phyloP scores from a whole-genome alignment of 2,113 vertebrate genomes.

The Semnopithecus entellus region DNA sequence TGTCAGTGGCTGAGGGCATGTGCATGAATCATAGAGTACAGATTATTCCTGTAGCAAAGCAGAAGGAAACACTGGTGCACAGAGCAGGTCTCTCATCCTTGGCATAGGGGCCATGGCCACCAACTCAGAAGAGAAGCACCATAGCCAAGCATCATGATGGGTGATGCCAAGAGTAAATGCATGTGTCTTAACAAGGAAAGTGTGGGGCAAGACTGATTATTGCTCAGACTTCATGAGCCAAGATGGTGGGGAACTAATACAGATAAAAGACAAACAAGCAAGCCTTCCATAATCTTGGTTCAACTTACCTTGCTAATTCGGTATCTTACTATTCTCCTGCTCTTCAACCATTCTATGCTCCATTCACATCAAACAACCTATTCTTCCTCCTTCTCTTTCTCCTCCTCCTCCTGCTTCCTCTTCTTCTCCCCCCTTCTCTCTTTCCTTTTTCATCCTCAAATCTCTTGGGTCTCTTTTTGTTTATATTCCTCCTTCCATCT shows the following conservation, averaged over 20 bases:
- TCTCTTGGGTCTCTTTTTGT: background rate
- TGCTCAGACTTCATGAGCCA: background rate
- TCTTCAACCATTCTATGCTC: rapidly evolving
- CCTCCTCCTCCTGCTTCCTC: background rate
- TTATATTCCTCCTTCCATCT: background rate
- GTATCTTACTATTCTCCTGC: background rate
- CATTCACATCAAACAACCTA: no score
- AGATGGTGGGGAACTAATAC: rapidly evolving
- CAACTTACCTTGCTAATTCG: no score
- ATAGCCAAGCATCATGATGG: background rate
- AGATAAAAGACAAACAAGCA: background rate
- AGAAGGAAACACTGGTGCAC: background rate
- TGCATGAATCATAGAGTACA: background rate
- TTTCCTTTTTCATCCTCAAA: background rate
- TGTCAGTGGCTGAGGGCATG: background rate
- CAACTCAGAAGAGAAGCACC: background rate
- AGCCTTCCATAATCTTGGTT: rapidly evolving
- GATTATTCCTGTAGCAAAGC: background rate
- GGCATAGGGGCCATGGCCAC: background rate
- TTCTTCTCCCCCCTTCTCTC: background rate
- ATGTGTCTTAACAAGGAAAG: background rate
- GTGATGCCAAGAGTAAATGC: background rate
- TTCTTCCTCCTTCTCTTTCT: background rate
- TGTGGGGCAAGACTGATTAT: rapidly evolving
- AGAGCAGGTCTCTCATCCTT: background rate